phyloP scores from a whole-genome alignment of 2,113 vertebrate genomes.

The Siniperca chuatsi region DNA sequence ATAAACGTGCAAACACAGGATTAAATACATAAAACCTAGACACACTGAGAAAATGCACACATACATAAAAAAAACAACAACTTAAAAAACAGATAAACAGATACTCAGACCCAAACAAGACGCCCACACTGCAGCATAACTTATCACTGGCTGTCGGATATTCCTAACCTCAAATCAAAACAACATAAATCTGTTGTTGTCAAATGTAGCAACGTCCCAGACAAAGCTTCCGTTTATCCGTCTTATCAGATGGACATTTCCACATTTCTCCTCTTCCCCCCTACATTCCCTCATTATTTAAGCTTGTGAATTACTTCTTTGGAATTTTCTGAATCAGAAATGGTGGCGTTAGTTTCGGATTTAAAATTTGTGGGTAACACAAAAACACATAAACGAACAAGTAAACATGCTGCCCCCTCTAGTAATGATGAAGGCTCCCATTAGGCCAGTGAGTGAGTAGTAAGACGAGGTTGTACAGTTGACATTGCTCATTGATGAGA shows the following conservation, averaged over 20 bases:
- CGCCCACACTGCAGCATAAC: neutral
- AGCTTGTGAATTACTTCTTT: neutral
- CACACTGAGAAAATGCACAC: neutral
- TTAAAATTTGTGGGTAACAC: neutral
- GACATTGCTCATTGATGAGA: too few relatives aligned
- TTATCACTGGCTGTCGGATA: neutral
- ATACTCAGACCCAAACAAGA: constrained; percentile 21
- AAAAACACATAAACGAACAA: neutral
- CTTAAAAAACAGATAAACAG: neutral
- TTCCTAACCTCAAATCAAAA: constrained; percentile 35
- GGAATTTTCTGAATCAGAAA: neutral
- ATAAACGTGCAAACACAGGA: neutral
- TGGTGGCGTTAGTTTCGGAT: neutral
- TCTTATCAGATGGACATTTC: constrained; percentile 3
- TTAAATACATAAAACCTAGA: neutral
- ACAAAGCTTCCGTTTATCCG: neutral
- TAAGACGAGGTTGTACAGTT: neutral
- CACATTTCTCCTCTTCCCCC: neutral
- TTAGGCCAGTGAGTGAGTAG: too few relatives aligned
- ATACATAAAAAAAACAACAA: neutral
- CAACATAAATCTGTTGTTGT: constrained; percentile 13
- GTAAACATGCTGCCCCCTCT: neutral
- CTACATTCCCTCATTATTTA: neutral
- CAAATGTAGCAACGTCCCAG: neutral
- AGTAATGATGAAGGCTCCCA: neutral